Evolutionary conservation across 2,797 vertebrate species (phyloP), one percentile per base, ranked within the genome.

Genomic region (Philypnodon macrostomus): DNA sequence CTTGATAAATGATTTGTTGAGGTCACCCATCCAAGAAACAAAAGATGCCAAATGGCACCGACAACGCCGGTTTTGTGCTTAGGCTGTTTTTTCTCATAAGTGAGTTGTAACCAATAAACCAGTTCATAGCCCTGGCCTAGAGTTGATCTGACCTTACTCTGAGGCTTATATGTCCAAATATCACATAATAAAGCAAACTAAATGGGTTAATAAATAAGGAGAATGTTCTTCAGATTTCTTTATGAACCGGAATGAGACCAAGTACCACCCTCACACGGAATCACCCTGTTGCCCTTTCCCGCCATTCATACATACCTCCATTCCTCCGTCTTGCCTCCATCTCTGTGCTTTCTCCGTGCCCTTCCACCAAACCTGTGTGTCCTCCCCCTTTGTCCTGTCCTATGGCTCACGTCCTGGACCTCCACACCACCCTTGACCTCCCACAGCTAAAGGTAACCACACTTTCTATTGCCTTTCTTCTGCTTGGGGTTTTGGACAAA

Each of bases 381-480:
- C 64, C 70, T 77, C 75, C 73, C 74, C 68, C 61, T 77, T 42
- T 81, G 81, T 85, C 79, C 79, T 77, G 86, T 88, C 82, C 81
- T 83, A 71, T 85, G 75, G 77, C 84, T 83, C 74, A 80, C 79
- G 71, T 81, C 83, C 81, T 75, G 85, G 87, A 88, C 83, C 81
- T 77, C 77, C 79, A 75, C 69, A 74, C 63, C 45, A 57, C 67
- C 21, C 21, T 23, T 23, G 77, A 82, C 80, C 79, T 79, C 73
- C 70, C 13, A 7, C 47, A 73, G 79, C 86, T 78, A 67, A 87
- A 91, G 89, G 90, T 91, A 90, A 88, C 61, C 70, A 81, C 85
- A 21, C 16, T 13, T 15, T n/a, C 79, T 86, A 81, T 82, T 85
- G 76, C 75, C 85, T 62, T 80, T 80, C 71, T 58, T 83, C 48